These are phyloP conservation scores for Thysanoteuthis rhombus DNA, from an alignment of 2,888 invertebrate genomes.

Conservation along the genomic window DNA sequence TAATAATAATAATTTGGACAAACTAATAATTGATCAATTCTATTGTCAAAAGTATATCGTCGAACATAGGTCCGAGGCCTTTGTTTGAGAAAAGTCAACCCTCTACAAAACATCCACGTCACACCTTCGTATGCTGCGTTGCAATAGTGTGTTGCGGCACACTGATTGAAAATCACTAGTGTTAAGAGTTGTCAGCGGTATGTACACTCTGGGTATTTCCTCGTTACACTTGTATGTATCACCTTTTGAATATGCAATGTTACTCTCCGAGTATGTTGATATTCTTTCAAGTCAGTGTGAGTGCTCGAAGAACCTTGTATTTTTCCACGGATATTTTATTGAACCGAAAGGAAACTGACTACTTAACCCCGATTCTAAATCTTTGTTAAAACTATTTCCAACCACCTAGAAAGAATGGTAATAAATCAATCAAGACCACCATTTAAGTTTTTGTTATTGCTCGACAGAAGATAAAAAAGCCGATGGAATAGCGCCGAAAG, in stretches of 20 bases:
- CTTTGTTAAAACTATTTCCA: not conserved
- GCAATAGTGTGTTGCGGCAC: too few species aligned
- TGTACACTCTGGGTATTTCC: too few species aligned
- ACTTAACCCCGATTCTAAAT: not conserved
- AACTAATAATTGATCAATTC: too few species aligned
- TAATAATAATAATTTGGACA: too few species aligned
- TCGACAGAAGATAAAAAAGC: not conserved
- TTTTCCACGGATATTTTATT: not conserved
- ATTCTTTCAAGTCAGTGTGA: not conserved
- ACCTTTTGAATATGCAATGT: not conserved
- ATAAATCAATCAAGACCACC: not conserved
- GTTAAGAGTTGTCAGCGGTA: too few species aligned
- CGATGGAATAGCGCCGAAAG: not conserved
- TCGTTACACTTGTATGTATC: too few species aligned
- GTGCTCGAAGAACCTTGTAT: not conserved
- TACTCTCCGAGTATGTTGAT: not conserved
- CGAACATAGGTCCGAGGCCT: too few species aligned
- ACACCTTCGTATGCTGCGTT: too few species aligned
- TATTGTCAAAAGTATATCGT: too few species aligned
- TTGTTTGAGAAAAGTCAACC: too few species aligned
- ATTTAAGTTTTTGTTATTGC: not conserved
- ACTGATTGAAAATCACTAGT: too few species aligned
- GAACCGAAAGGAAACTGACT: not conserved
- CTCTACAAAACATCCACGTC: too few species aligned
- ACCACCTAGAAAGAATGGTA: not conserved